phyloP scores from a whole-genome alignment of 2,113 vertebrate genomes.

The Saccopteryx leptura region DNA sequence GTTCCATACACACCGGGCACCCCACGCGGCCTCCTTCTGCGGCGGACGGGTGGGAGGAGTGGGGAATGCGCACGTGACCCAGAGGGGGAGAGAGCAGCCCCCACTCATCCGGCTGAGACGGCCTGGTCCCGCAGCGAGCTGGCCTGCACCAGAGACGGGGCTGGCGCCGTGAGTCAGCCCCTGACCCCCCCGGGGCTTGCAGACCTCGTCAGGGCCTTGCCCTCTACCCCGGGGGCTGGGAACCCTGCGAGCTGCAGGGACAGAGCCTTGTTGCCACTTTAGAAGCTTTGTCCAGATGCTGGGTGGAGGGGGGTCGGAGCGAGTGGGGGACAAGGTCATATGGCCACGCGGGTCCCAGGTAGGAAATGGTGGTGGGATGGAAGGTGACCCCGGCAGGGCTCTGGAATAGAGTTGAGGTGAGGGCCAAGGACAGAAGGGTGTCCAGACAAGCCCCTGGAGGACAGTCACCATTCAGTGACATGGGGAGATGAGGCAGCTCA shows the following conservation, averaged over 20 bases:
- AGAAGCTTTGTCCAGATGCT: background rate
- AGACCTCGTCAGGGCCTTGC: background rate
- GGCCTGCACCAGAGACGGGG: background rate
- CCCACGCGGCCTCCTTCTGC: fast-evolving
- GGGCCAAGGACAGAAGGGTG: background rate
- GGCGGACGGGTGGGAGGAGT: background rate
- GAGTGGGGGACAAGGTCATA: background rate
- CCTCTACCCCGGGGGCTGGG: background rate
- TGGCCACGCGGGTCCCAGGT: too few species aligned
- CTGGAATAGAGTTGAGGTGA: background rate
- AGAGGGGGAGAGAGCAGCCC: background rate
- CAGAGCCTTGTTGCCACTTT: background rate
- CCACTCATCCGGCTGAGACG: fast-evolving
- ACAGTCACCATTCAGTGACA: background rate
- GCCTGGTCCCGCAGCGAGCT: background rate
- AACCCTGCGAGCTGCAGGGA: background rate
- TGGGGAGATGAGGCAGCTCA: too few species aligned
- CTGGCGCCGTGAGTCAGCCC: background rate
- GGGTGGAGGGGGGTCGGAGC: background rate
- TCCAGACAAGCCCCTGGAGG: background rate
- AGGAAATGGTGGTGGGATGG: background rate
- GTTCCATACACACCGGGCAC: background rate
- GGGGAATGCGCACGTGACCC: background rate
- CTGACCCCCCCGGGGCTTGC: fast-evolving
- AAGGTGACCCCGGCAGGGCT: background rate